A percentile compares a stretch with the other conserved stretches of the same genome.
Conservation (phyloP, 2,888 invertebrate species). For the Campoletis raptor region DNA sequence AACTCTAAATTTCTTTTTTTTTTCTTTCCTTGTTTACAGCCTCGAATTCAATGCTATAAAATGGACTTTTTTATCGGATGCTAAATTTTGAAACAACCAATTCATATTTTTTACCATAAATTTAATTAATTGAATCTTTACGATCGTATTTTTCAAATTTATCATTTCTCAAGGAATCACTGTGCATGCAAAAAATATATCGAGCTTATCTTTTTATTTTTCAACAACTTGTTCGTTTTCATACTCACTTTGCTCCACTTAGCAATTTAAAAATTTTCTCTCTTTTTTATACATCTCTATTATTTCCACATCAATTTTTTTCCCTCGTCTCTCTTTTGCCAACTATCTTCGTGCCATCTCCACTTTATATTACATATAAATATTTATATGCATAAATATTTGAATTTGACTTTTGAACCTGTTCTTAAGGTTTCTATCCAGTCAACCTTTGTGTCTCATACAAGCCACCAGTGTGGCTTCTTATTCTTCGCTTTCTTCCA, state of each 20-base stretch:
- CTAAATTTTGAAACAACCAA: not conserved
- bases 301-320: slow-evolving; percentile 32
- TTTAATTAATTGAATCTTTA: not conserved
- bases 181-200: too few relatives aligned
- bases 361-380: slow-evolving; percentile 2
- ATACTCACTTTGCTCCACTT: slow-evolving; percentile 46
- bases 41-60: not conserved
- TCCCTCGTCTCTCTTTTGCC: slow-evolving; percentile 39
- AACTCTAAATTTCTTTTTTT: slow-evolving; percentile 7
- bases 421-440: slow-evolving; percentile 11
- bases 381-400: slow-evolving; percentile 3
- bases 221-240: slow-evolving; percentile 49
- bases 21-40: slow-evolving; percentile 4
- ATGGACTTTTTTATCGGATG: slow-evolving; percentile 10
- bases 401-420: slow-evolving; percentile 52
- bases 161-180: not conserved
- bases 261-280: not conserved
- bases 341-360: not conserved
- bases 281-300: slow-evolving; percentile 9
- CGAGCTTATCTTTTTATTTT: not conserved
- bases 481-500: slow-evolving; percentile 47
- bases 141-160: not conserved
- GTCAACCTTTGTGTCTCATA: slow-evolving; percentile 47
- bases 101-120: not conserved
- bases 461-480: slow-evolving; percentile 30